A percentile compares a stretch with the other conserved stretches of the same genome.
Conservation (phyloP, 1,140 invertebrate species). For the Drosophila sucinea region DNA sequence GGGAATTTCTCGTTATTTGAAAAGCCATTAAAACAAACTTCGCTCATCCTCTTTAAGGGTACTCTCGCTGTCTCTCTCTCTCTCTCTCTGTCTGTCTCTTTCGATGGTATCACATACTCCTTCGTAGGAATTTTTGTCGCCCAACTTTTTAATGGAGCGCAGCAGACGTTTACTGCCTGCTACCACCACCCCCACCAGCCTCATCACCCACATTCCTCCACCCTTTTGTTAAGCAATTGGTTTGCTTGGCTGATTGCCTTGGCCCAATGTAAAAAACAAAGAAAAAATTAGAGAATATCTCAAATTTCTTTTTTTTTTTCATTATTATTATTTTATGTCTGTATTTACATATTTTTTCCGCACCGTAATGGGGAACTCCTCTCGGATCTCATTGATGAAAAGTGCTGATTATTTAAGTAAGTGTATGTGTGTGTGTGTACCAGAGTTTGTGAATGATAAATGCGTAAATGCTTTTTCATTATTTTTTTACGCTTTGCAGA, state of each 20-base stretch:
- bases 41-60: background rate
- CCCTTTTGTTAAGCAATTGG: background rate
- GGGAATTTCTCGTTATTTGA: constrained; percentile 24
- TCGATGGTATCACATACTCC: background rate
- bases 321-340: constrained; percentile 25
- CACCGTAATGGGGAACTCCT: constrained; percentile 30
- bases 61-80: background rate
- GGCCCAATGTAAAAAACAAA: background rate
- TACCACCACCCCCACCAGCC: background rate
- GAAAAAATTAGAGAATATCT: background rate
- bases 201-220: background rate
- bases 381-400: constrained; percentile 43
- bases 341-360: constrained; percentile 21
- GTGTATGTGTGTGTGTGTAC: constrained; percentile 7
- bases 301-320: constrained; percentile 43
- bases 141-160: constrained; percentile 16
- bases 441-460: constrained; percentile 6
- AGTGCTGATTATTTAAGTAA: constrained; percentile 39
- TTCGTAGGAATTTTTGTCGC: constrained; percentile 6
- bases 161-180: background rate
- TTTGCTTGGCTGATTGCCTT: constrained; percentile 1
- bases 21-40: constrained; percentile 20
- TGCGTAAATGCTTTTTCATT: constrained; percentile 5
- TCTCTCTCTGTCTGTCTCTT: too few relatives aligned
- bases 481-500: background rate